phyloP scores from a whole-genome alignment of 2,888 invertebrate species.

The Cantharis rufa region DNA sequence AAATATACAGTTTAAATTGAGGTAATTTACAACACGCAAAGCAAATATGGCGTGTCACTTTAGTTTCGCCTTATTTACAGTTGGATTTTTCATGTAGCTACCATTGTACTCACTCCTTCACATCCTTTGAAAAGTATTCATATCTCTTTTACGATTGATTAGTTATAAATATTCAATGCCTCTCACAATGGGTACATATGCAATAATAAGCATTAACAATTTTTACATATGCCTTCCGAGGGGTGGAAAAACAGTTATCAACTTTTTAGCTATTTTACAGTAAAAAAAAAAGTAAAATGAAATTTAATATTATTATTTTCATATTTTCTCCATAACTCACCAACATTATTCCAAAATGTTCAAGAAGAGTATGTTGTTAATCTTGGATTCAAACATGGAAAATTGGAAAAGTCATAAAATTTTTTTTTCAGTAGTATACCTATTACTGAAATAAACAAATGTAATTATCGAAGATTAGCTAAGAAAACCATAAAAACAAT shows the following conservation, averaged over 20 bases:
- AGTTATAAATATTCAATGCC: not conserved
- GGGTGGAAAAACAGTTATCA: not conserved
- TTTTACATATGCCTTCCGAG: not conserved
- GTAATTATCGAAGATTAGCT: too few relatives aligned
- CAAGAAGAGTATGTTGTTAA: too few relatives aligned
- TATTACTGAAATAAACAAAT: too few relatives aligned
- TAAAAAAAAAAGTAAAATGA: not conserved
- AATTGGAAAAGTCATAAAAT: too few relatives aligned
- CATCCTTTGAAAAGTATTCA: not conserved
- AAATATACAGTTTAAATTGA: slow-evolving; percentile 38
- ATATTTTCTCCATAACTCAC: not conserved
- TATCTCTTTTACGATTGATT: not conserved
- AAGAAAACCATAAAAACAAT: too few relatives aligned
- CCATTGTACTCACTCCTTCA: not conserved
- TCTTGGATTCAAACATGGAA: too few relatives aligned
- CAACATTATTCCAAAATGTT: too few relatives aligned
- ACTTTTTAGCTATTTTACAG: not conserved
- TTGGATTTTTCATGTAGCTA: not conserved
- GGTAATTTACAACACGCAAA: slow-evolving; percentile 38
- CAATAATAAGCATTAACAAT: not conserved
- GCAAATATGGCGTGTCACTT: slow-evolving; percentile 22
- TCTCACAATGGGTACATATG: not conserved
- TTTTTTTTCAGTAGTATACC: too few relatives aligned
- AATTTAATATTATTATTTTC: not conserved
- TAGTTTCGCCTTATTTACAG: slow-evolving; percentile 1